Base-by-base conservation (phyloP, 1,140 invertebrate genomes). In the Heliconius nattereri region DNA sequence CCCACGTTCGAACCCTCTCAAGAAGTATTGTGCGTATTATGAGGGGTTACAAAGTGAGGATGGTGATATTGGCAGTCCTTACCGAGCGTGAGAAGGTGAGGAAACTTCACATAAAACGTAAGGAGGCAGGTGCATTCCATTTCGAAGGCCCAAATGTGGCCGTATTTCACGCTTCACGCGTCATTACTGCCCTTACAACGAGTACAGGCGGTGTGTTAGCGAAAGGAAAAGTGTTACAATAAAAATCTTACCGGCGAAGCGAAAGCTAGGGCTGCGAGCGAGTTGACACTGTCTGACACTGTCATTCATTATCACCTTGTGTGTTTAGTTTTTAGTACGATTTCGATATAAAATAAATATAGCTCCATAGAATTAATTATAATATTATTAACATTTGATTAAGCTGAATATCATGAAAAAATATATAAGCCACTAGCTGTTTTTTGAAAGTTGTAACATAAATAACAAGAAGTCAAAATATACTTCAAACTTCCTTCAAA, bases 61-160 rank as follows among this genome's bases (percentile, higher is more conserved):
- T 89, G 87, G 85, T 88, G 87, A 91, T 94, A 92, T 94, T 91
- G 92, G 88, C 89, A 86, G 90, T 89, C 92, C 90, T 92, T 89
- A 86, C 87, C 85, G 82, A 84, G 88, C 87, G 85, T 91, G 84
- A 90, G 90, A 90, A 93, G 91, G 90, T 92, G 90, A 91, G 87
- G 88, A 89, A 92, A 93, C 82, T 92, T 89, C 90, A 85, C 92
- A 92, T 94, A 94, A 94, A 94, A 92, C 90, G 86, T 91, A 91
- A 91, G 91, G 90, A 94, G 90, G 87, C 92, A 94, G 92, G 92
- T 92, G 90, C 90, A 91, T 92, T 91, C 90, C 92, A 92, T 93
- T 93, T 90, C 83, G 84, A 84, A 84, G 90, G 90, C 85, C 90
- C 85, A 89, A 92, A 92, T 91, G 92, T 92, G 85, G 81, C 85